Evolutionary conservation across 1,140 invertebrate species (phyloP), one percentile per base, ranked within the genome.

Genomic region (Procambarus virginalis): DNA sequence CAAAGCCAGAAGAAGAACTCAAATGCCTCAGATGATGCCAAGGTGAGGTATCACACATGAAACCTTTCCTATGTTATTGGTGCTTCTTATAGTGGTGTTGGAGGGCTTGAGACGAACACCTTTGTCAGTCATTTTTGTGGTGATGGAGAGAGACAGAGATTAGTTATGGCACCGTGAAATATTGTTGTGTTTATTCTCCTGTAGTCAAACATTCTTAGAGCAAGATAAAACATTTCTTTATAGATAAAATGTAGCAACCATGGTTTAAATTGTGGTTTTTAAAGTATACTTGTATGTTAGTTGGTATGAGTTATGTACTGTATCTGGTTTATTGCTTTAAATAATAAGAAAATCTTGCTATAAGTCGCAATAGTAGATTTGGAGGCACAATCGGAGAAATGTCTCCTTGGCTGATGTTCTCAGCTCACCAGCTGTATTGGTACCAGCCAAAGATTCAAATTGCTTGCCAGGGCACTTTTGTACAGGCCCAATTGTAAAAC

Each of bases 11-110:
- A 91, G 79, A 91, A 89, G 51, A 58, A 84, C 22, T 83, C 91
- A 68, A 91, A 85, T 77, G 70, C 82, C 20, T 85, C 91, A 2
- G 91, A 91, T 76, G 88, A 90, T 84, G 78, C 84, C 60, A 85
- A 86, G 83, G 91, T 91, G 14, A 80, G 84, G 34, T 5, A 20
- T 8, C 17, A 76, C 5, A 12, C 3, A 9, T 70, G 60, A 55
- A 55, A 55, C 51, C 12, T 3, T 9, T 55, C 12, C 60, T 20
- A 17, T 64, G 60, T 64, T 20, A 17, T 64, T 64, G 20, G 10
- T 64, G 60, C 60, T 64, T 64, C 14, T 64, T 2, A 20, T 17
- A 5, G 60, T 64, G 60, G 60, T 64, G 60, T 64, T 64, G 20
- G 60, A 64, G 60, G 60, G 12, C 2, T 64, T 64, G 4, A 64